phyloP scores from a whole-genome alignment of 2,113 vertebrate species.

The Silurus meridionalis region DNA sequence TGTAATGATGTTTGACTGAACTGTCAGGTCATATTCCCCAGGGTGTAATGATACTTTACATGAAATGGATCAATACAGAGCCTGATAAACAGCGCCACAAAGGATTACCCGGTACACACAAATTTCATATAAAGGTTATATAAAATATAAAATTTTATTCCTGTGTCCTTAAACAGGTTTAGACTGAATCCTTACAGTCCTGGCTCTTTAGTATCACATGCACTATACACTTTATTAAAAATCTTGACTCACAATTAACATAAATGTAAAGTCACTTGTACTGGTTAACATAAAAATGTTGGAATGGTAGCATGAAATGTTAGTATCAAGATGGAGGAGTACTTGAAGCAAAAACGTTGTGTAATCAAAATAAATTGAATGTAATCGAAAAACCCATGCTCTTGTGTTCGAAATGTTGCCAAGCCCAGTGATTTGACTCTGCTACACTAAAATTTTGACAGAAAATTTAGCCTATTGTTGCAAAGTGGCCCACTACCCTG shows the following conservation, averaged over 20 bases:
- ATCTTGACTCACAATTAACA: not conserved
- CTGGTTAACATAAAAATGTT: not conserved
- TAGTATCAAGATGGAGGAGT: not conserved
- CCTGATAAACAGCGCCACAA: constrained; percentile 57
- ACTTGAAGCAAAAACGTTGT: not conserved
- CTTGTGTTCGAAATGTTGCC: constrained; percentile 10
- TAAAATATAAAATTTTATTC: no score
- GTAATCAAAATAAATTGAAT: constrained; percentile 11
- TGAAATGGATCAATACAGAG: constrained; percentile 70
- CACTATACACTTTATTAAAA: not conserved
- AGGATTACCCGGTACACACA: constrained; percentile 14
- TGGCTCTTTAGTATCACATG: not conserved
- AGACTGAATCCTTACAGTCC: not conserved
- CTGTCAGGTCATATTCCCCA: constrained; percentile 69
- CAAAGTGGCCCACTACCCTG: constrained; percentile 63
- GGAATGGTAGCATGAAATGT: not conserved
- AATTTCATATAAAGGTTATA: no score
- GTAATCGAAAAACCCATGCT: not conserved
- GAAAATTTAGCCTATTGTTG: constrained; percentile 59
- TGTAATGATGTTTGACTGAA: constrained; percentile 73
- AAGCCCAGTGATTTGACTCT: constrained; percentile 38
- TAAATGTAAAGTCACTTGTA: no score
- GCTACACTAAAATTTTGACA: constrained; percentile 54
- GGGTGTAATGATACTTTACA: constrained; percentile 73
- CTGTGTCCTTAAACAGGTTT: not conserved